Conservation (phyloP, 2,797 vertebrate genomes). For the Molothrus aeneus region DNA sequence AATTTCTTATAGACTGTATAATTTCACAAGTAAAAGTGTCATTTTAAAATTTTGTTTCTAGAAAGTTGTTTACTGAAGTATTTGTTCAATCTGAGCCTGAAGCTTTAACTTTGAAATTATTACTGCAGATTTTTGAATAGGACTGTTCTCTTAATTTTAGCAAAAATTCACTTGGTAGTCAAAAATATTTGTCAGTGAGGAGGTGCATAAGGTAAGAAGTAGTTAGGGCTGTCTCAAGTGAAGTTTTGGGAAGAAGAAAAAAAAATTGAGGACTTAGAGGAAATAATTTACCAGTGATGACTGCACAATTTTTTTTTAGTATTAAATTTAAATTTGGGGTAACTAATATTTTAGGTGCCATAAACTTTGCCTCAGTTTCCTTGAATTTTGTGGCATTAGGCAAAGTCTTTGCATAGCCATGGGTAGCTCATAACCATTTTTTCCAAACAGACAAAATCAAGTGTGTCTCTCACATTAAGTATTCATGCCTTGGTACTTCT, state of each 20-base stretch:
- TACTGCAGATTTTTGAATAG: background rate
- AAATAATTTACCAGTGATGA: background rate
- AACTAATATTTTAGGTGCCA: background rate
- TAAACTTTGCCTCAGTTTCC: background rate
- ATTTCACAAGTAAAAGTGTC: background rate
- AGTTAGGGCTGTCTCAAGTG: background rate
- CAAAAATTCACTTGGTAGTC: background rate
- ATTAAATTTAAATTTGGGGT: background rate
- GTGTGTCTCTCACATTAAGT: background rate
- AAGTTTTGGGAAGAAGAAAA: background rate
- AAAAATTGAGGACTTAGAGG: background rate
- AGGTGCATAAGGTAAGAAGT: background rate
- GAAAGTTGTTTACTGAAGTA: background rate
- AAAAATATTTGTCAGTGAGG: background rate
- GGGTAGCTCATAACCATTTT: background rate
- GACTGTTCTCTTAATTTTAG: background rate
- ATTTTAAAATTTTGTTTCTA: background rate
- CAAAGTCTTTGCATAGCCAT: background rate
- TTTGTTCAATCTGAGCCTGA: background rate
- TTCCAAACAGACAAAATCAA: background rate
- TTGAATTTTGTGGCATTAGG: background rate
- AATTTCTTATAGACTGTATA: background rate
- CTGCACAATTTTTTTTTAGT: background rate
- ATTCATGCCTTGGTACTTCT: slow-evolving; percentile 16
- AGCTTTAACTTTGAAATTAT: background rate